Evolutionary conservation across 2,797 vertebrate genomes (phyloP), one percentile per base, ranked within the genome.

Genomic region (Cirrhinus mrigala): DNA sequence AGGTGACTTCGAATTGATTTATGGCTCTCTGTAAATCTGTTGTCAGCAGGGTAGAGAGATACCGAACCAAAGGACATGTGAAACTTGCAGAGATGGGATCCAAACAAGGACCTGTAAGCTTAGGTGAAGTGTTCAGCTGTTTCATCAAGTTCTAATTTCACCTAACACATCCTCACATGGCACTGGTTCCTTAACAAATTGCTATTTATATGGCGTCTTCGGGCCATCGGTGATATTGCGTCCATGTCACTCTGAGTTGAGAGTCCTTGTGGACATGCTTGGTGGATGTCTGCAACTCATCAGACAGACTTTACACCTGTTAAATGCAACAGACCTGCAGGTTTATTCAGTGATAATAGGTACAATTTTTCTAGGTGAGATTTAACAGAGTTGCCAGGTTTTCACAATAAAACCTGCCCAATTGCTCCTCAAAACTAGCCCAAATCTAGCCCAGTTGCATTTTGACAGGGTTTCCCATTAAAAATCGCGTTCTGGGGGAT

Each of bases 91-190:
- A 46, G 48, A 52, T 64, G 54, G 79, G 79, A 86, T 90, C 92
- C 91, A 93, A 92, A 92, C 86, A 83, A 77, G 87, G 89, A 89
- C 88, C 81, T 88, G 82, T 85, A 86, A 90, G 92, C 91, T 95
- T 94, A 94, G 77, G 86, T 85, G 90, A 87, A 91, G 87, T 84
- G 88, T 91, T 95, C 94, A 94, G 93, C 94, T 94, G 93, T 93
- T 94, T 94, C 88, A 86, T 90, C 91, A 60, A 92, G 88, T 94
- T 94, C 93, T 93, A 92, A 90, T 92, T 92, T 93, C 92, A 89
- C 89, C 92, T 92, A 89, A 88, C 92, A 93, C 91, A 89, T 94
- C 91, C 91, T 93, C 91, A 88, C 91, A 85, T 93, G 92, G 91
- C 90, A 83, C 58, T 77, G 84, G 91, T 90, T 87, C 83, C 89